Evolutionary conservation across 1,140 invertebrate genomes (phyloP), one percentile per base, ranked within the genome.

Genomic region (Cheumatopsyche charites): DNA sequence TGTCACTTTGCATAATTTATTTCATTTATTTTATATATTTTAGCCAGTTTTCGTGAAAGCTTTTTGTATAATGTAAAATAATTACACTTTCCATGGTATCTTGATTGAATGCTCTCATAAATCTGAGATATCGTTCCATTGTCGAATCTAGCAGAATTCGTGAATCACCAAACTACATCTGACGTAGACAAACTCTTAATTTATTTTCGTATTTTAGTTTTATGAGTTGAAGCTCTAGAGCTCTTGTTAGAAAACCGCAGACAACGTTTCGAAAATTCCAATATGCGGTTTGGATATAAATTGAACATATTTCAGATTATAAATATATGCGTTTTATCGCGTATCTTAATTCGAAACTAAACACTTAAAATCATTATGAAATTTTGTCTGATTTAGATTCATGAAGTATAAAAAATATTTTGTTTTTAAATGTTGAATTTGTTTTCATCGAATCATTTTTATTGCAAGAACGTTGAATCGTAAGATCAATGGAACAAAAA

Each of bases 251-350:
- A 52, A 52, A 52, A 52, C 47, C 47, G 47, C 47, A 52, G 47
- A 52, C 47, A 7, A 52, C 19, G 19, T 17, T 52, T 52, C n/a
- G 6, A 52, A 52, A 52, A 7, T 52, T 52, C 19, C 47, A 17
- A 17, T 52, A 19, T 52, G 47, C 47, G 47, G 47, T 52, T 52
- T 52, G 13, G 47, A 52, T 52, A 52, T 52, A 52, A 52, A 52
- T 52, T 17, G 9, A 52, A 15, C 19, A 52, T 52, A 9, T 17
- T 52, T 17, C 13, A 6, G 13, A 13, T 17, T 17, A 9, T 17
- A 15, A 52, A 17, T 52, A 17, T 19, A 45, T n/a, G 43, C 13
- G 17, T 45, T 45, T 45, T n/a, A n/a, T n/a, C n/a, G n/a, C n/a
- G n/a, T n/a, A n/a, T n/a, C n/a, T n/a, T n/a, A n/a, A n/a, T n/a